A percentile compares a stretch with the other conserved stretches of the same genome.
Conservation (phyloP, 2,888 invertebrate species). For the Hipparchia sbordonii region DNA sequence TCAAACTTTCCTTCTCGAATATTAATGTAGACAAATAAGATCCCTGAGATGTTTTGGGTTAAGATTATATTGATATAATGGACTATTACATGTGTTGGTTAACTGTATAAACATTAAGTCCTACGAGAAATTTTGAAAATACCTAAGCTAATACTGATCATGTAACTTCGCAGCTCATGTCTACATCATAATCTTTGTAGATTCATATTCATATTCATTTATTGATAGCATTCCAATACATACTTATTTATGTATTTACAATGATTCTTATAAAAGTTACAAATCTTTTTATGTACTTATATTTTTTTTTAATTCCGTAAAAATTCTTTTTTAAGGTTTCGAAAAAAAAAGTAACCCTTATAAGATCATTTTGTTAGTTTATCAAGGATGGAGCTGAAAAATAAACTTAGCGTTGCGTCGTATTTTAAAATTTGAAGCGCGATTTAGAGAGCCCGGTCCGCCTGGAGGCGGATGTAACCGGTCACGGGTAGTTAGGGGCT, state of each 20-base stretch:
- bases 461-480: not conserved
- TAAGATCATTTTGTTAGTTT: too few species aligned
- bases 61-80: slow-evolving; percentile 13
- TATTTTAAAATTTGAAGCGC: not conserved
- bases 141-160: not conserved
- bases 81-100: not conserved
- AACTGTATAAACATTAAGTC: not conserved
- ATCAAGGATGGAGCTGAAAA: not conserved
- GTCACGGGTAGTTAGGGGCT: not conserved
- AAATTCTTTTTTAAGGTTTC: not conserved
- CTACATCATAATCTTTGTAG: not conserved
- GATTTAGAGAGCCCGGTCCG: not conserved
- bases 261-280: too few species aligned
- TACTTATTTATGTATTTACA: too few species aligned
- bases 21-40: slow-evolving; percentile 12
- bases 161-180: not conserved
- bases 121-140: not conserved
- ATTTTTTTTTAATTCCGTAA: not conserved
- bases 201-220: too few species aligned
- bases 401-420: not conserved
- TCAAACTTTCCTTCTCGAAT: slow-evolving; percentile 20
- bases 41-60: slow-evolving; percentile 2
- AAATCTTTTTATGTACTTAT: too few species aligned
- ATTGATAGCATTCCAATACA: too few species aligned
- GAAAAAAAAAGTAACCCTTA: not conserved